Percentiles rank a stretch among this genome's conserved stretches.
Evolutionary conservation across 30 jellyfish, hydroid and myxozoan species (phyloP).

Genomic region (Turritopsis dohrnii): DNA sequence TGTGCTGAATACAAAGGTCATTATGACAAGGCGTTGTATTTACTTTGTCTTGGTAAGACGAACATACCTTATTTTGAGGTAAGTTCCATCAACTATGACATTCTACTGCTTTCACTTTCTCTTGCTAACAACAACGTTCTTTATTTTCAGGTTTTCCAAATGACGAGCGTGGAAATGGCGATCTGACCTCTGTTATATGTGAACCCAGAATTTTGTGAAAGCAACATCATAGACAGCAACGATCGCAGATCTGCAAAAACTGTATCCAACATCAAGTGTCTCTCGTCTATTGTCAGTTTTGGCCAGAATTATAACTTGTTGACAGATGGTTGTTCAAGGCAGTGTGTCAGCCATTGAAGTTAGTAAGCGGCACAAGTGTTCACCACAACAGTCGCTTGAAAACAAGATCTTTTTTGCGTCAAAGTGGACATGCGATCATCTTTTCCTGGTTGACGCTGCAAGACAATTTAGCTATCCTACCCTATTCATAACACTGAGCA

Average conservation of each 20-base stretch:
- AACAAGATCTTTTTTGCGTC: constrained; percentile 17
- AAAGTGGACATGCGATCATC: constrained; percentile 37
- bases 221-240: no score
- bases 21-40: background rate
- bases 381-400: constrained; percentile 21
- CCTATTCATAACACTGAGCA: constrained; percentile 26
- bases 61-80: background rate
- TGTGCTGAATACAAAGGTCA: no score
- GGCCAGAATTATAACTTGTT: constrained; percentile 20
- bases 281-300: no score
- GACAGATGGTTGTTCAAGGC: constrained; percentile 41
- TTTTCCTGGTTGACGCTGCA: constrained; percentile 23
- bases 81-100: no score
- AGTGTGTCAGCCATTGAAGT: constrained; percentile 29
- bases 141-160: no score
- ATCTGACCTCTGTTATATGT: background rate
- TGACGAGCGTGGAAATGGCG: background rate
- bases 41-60: background rate
- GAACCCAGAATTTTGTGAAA: no score
- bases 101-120: no score
- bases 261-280: no score
- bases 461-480: constrained; percentile 25
- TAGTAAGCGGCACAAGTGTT: background rate
- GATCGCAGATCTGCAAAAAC: no score
- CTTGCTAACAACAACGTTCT: no score